phyloP scores from a whole-genome alignment of 1,140 invertebrate genomes.

The Aphaenogaster ashmeadi region DNA sequence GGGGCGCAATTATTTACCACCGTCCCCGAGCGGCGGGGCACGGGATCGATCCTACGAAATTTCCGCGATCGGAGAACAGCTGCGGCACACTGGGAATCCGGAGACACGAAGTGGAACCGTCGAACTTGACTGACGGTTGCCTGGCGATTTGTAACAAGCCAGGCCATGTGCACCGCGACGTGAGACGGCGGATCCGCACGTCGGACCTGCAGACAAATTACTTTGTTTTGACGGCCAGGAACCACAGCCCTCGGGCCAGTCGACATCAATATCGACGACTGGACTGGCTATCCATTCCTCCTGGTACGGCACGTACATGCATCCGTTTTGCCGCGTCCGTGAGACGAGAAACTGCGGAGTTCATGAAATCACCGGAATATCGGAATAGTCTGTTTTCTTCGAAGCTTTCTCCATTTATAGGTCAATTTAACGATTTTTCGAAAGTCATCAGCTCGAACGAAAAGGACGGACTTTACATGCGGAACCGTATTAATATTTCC shows the following conservation, averaged over 20 bases:
- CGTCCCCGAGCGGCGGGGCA: slow-evolving; percentile 5
- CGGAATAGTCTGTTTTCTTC: not conserved
- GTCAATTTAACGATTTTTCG: not conserved
- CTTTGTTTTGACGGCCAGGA: slow-evolving; percentile 71
- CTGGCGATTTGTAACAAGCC: slow-evolving; percentile 70
- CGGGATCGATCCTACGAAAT: slow-evolving; percentile 57
- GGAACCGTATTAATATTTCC: not conserved
- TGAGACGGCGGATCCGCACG: slow-evolving; percentile 65
- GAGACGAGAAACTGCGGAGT: slow-evolving; percentile 26
- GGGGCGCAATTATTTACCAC: slow-evolving; percentile 46
- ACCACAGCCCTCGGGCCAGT: slow-evolving; percentile 57
- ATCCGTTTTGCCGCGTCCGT: slow-evolving; percentile 3
- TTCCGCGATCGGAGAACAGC: slow-evolving; percentile 64
- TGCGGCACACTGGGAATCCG: slow-evolving; percentile 60
- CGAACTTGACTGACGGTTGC: slow-evolving; percentile 69
- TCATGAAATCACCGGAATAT: slow-evolving; percentile 20
- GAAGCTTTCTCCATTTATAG: not conserved
- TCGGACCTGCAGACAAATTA: slow-evolving; percentile 72
- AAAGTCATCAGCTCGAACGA: not conserved
- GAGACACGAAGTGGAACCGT: slow-evolving; percentile 59
- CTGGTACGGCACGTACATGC: not conserved
- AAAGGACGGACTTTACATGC: not conserved
- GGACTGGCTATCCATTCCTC: slow-evolving; percentile 55
- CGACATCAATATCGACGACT: slow-evolving; percentile 71
- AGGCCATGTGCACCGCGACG: slow-evolving; percentile 50